Base-by-base conservation (phyloP, 2,113 vertebrate genomes). In the Rhodinocichla rosea region DNA sequence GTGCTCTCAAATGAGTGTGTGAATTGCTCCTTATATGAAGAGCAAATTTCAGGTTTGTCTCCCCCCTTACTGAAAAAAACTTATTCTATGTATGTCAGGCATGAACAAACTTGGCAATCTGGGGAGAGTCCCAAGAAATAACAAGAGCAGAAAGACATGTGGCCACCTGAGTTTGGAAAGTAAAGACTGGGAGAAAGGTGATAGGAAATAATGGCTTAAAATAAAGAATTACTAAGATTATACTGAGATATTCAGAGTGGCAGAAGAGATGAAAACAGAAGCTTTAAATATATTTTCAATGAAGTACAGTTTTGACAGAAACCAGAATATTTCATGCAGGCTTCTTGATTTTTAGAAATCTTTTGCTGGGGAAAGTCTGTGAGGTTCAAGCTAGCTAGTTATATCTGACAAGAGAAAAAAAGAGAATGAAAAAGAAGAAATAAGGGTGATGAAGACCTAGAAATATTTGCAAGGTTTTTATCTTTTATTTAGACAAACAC, bases 371-470 rank as follows among this genome's bases (percentile, higher is more conserved):
- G 20, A 63, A 90, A 49, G 3, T 27, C 19, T 60, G 10, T 40
- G 27, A 57, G 2, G 4, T 63, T 64, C 23, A 82, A 49, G 6
- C 2, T 57, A 64, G 10, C 7, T 84, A 35, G 10, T 45, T 65
- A n/a, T 5, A 26, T 12, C 2, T 86, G 6, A 37, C 16, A 22
- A 68, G 12, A 63, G 17, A 77, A 42, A 83, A 16, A 30, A 6
- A 20, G 7, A 39, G 27, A 52, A 3, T 6, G 6, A 71, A 21
- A 71, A 52, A 27, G 4, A 44, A 8, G 30, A 62, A 80, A 37
- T 22, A 70, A 40, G 1, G 2, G 6, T 5, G 6, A n/a, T 12
- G 13, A 83, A 76, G 13, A 37, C 3, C 2, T n/a, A 56, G 4
- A 2, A 80, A 68, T 52, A 77, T 33, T 39, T 78, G 2, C 5